Conservation (phyloP, 2,888 invertebrate genomes). For the Clepsis dumicolana region DNA sequence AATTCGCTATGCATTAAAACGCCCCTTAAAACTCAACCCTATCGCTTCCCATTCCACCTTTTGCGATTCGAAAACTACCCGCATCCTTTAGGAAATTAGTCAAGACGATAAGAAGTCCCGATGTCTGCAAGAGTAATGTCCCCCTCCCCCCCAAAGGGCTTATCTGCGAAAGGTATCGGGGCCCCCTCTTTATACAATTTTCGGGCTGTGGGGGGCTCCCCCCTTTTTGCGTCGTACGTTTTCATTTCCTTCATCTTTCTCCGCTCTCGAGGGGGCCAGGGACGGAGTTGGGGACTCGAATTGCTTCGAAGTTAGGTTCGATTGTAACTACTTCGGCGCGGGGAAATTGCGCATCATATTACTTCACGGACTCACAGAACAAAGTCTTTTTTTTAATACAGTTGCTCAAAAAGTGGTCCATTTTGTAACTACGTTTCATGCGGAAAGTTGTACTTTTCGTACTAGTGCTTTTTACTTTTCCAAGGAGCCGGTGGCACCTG, state of each 20-base stretch:
- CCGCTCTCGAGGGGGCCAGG: slow-evolving; percentile 73
- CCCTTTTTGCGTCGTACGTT: slow-evolving; percentile 86
- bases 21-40: not conserved
- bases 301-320: not conserved
- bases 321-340: too few relatives aligned
- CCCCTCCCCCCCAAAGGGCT: slow-evolving; percentile 56
- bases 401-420: too few relatives aligned
- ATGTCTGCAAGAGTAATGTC: slow-evolving; percentile 80
- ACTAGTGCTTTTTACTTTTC: too few relatives aligned
- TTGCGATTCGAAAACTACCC: slow-evolving; percentile 40
- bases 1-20: too few relatives aligned
- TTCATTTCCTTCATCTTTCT: slow-evolving; percentile 87
- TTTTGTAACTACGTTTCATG: too few relatives aligned
- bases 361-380: too few relatives aligned
- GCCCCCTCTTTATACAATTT: slow-evolving; percentile 84
- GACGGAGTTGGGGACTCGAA: slow-evolving; percentile 56
- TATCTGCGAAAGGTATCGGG: slow-evolving; percentile 82
- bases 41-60: not conserved
- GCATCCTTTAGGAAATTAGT: slow-evolving; percentile 77
- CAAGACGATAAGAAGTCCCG: slow-evolving; percentile 77
- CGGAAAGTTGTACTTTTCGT: too few relatives aligned
- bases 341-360: too few relatives aligned
- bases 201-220: slow-evolving; percentile 64
- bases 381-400: too few relatives aligned
- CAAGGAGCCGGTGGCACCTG: too few relatives aligned